Evolutionary conservation across 2,113 vertebrate species (phyloP).

Genomic region (Sminthopsis crassicaudata): DNA sequence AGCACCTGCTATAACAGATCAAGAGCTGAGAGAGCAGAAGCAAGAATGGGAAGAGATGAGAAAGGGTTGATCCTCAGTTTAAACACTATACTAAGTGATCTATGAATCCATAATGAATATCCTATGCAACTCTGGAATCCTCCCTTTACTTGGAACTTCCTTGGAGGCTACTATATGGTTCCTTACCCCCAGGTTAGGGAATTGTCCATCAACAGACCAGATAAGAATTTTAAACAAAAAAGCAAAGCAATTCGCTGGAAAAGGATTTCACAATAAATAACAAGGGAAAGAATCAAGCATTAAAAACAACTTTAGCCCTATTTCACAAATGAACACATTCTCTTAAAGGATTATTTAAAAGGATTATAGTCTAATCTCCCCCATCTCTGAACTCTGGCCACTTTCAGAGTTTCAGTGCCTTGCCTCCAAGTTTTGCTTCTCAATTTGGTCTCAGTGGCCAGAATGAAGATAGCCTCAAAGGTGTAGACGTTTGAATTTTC

Average conservation of each 20-base stretch:
- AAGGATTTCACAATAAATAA: background rate
- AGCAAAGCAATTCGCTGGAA: background rate
- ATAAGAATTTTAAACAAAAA: background rate
- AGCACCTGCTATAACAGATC: background rate
- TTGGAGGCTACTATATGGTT: background rate
- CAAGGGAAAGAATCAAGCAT: background rate
- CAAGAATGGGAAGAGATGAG: background rate
- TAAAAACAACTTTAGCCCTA: background rate
- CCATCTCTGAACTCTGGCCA: background rate
- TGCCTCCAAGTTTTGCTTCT: background rate
- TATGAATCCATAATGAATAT: background rate
- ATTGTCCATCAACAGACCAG: background rate
- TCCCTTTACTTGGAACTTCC: background rate
- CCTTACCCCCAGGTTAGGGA: background rate
- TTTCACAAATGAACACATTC: background rate
- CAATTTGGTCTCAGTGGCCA: background rate
- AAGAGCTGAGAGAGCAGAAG: background rate
- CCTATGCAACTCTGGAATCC: background rate
- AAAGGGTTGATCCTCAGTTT: background rate
- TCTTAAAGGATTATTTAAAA: background rate
- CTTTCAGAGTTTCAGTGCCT: background rate
- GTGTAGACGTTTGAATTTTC: background rate
- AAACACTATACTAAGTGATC: background rate
- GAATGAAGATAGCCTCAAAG: background rate
- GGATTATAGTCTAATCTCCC: background rate